Base-by-base conservation (phyloP, 2,797 vertebrate species). In the Thunnus albacares region DNA sequence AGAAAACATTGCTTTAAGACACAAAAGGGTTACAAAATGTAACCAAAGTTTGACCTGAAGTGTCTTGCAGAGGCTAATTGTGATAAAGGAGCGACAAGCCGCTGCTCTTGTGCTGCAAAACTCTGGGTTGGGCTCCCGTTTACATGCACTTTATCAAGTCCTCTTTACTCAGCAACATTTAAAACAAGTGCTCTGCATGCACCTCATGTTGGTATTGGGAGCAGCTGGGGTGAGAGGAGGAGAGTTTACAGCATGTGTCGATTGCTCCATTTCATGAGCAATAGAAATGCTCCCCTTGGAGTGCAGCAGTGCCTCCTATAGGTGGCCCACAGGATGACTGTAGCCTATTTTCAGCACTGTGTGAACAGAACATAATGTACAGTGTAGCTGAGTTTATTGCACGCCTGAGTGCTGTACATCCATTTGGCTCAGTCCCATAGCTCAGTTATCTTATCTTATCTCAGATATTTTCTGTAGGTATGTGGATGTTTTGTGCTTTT, bases 241-340 rank as follows among this genome's bases (percentile, higher is more conserved):
- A 3, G 56, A 52, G n/a, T 49, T 49, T 18, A 49, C 45, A 49
- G 45, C 6, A 41, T 18, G 30, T 61, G 80, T 74, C 11, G 35
- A 1, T 51, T 70, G 61, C 57, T 55, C 81, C 61, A 79, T 77
- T 80, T 80, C 38, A 65, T 43, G 28, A 74, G 18, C 11, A 78
- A 58, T 57, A 73, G 28, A 60, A 60, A 5, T 26, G 20, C 60
- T 60, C 1, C 30, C 68, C 38, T 74, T 53, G 74, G 85, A 83
- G 77, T 20, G 65, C 73, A 81, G 61, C 70, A 90, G 88, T 79
- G 83, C 84, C 88, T 82, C 87, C 82, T 17, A 18, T 63, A 75
- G 83, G 83, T 28, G 30, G 66, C 24, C 10, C 12, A 22, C 35
- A 28, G 55, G 24, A 77, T 53, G 47, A 51, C 15, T 63, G 26